Evolutionary conservation across 1,140 invertebrate genomes (phyloP), one percentile per base, ranked within the genome.

Genomic region (Tetramorium simillimum): DNA sequence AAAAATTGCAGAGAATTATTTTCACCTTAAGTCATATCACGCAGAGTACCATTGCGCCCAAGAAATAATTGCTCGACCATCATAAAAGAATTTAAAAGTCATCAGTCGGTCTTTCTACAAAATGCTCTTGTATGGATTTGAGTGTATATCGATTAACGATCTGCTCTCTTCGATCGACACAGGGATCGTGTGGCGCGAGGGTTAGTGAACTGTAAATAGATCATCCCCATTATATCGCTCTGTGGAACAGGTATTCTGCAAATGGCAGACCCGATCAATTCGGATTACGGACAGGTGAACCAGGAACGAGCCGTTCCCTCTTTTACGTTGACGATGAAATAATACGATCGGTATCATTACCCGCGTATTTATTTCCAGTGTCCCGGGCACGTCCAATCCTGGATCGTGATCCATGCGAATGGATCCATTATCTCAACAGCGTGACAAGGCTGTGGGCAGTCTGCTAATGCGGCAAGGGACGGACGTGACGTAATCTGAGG

Each of bases 401-500:
- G 87, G 88, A 92, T 90, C 91, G 92, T 94, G 93, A 93, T 94
- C 93, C 93, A 94, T 92, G 93, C 93, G 94, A 95, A 95, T 94
- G 91, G 93, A 93, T 94, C 91, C 92, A 95, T 95, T 95, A 95
- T 94, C 93, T 94, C 94, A 94, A 95, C 94, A 94, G 91, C 89
- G 90, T 93, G 93, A 94, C 93, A 94, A 95, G 94, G 93, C 92
- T 95, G 93, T 95, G 92, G 93, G 93, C 93, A 93, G 94, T 94
- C 92, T 93, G 88, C 90, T 94, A 93, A 95, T 94, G 91, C 92
- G 87, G 92, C 94, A 94, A 93, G 92, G 92, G 93, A 93, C 94
- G 95, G 95, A 95, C 93, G 91, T 95, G 93, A 95, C 93, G 94
- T 93, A 94, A 95, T 92, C 92, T 93, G 94, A 95, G 94, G 94